A percentile compares a stretch with the other conserved stretches of the same genome.
Evolutionary conservation across 2,797 vertebrate genomes (phyloP).

Genomic region (Ataeniobius toweri): DNA sequence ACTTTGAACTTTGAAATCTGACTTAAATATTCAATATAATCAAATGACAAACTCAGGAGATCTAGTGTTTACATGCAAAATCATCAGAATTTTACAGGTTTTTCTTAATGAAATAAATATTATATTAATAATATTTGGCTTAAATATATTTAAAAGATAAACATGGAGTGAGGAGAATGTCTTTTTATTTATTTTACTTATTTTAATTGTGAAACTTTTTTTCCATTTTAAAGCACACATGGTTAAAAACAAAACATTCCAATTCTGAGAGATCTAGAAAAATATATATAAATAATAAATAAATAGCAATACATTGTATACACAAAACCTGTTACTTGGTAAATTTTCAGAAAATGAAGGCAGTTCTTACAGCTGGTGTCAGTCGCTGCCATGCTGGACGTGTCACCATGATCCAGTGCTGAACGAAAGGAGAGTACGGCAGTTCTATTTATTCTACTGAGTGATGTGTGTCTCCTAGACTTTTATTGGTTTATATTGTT

Average conservation of each 20-base stretch:
- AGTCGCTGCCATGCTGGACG: background rate
- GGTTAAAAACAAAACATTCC: too few species aligned
- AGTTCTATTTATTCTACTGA: too few species aligned
- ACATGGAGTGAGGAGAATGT: background rate
- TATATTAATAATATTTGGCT: background rate
- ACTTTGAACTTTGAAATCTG: background rate
- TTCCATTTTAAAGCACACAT: too few species aligned
- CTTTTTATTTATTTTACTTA: too few species aligned
- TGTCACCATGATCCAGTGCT: background rate
- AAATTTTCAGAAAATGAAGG: background rate
- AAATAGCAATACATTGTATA: too few species aligned
- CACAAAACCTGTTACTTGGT: background rate
- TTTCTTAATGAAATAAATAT: background rate
- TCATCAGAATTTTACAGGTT: background rate
- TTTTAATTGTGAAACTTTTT: too few species aligned
- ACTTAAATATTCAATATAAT: background rate
- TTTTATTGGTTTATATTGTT: too few species aligned
- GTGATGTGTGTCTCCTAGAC: too few species aligned
- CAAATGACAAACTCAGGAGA: background rate
- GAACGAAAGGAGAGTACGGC: background rate
- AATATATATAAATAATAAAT: too few species aligned
- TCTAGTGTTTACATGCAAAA: background rate
- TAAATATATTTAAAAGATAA: background rate
- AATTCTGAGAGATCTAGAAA: too few species aligned
- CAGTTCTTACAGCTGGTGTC: background rate